phyloP scores from a whole-genome alignment of 2,113 vertebrate genomes.

The pig (Sus scrofa) region T2T-Sscrofa CM000826.6:134818001-134818500 shows the following conservation, averaged over 20 bases:
- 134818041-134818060: no score
- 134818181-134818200: not conserved
- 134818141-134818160: not conserved
- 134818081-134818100: no score
- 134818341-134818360: conserved; percentile 7
- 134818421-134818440: conserved; percentile 67
- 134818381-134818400: conserved; percentile 24
- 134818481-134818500: conserved; percentile 8
- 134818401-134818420: conserved; percentile 45
- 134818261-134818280: not conserved
- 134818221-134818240: not conserved
- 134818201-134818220: not conserved
- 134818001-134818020: no score
- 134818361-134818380: conserved; percentile 44
- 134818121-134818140: no score
- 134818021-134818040: no score
- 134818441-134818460: conserved; percentile 51
- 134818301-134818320: not conserved
- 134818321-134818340: not conserved
- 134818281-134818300: not conserved
- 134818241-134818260: conserved; percentile 14
- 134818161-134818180: not conserved
- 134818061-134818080: no score
- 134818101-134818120: no score
- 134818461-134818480: conserved; percentile 35